A percentile compares a stretch with the other conserved stretches of the same genome.
These are phyloP conservation scores for Cliona cf. orientalis DNA, from an alignment of 37 sponge, comb jelly and placozoan genomes.

Conservation along the genomic window DNA sequence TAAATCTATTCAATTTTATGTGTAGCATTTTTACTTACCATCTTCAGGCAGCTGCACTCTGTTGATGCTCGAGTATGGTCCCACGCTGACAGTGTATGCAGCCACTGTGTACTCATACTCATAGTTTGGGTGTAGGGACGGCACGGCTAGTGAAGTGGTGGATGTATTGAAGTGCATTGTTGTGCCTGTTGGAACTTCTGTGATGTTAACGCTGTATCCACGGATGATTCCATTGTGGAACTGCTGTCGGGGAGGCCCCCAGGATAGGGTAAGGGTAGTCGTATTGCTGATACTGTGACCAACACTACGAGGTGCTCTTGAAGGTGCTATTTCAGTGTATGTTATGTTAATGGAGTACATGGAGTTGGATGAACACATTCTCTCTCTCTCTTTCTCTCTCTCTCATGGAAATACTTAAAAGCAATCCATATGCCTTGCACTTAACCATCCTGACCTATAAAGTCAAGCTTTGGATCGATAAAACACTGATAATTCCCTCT, in stretches of 20 bases:
- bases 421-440: too few species aligned
- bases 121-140: conserved; percentile 10
- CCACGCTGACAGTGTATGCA: conserved; percentile 14
- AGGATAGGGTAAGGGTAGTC: conserved; percentile 1
- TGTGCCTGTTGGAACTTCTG: conserved; percentile 6
- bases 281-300: not conserved
- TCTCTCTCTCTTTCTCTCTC: too few species aligned
- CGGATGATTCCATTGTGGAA: conserved; percentile 34
- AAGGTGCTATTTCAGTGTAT: conserved; percentile 30
- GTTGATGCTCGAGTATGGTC: not conserved
- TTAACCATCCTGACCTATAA: too few species aligned
- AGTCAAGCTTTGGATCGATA: too few species aligned
- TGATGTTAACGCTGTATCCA: conserved; percentile 13
- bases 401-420: too few species aligned
- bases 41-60: conserved; percentile 5
- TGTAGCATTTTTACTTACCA: conserved; percentile 13
- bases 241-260: conserved; percentile 12
- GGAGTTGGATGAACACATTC: not conserved
- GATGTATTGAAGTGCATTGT: not conserved
- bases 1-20: not conserved
- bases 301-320: conserved; percentile 5
- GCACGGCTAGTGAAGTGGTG: not conserved
- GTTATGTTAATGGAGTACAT: too few species aligned
- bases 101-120: conserved; percentile 10
- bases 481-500: too few species aligned